Evolutionary conservation across 2,113 vertebrate genomes (phyloP), one percentile per base, ranked within the genome.

Genomic region (Xiphias gladius): DNA sequence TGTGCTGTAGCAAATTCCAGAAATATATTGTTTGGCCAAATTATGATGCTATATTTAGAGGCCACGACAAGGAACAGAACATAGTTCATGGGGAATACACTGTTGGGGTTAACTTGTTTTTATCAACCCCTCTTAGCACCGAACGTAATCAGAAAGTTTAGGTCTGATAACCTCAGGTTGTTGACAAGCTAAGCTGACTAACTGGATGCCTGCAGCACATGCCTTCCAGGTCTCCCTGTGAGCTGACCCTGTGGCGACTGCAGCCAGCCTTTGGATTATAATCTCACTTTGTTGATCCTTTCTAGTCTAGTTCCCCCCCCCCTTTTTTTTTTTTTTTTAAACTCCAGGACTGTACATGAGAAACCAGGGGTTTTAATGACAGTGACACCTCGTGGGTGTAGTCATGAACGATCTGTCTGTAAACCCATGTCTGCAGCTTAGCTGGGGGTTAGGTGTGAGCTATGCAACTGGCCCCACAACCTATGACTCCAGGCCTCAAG

Each of bases 211-310:
- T 74, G 75, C 54, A 50, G 80, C 46, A 71, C 73, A 86, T 9
- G 74, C 67, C 24, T 67, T 30, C 67, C 74, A 35, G 71, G 66
- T 79, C 76, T 52, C 75, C 73, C 71, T 67, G 24, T 50, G 79
- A 76, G 69, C 63, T 19, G 73, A 55, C 65, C 65, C 52, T 76
- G 77, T 83, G 83, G 63, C 54, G 57, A 81, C 84, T 79, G 46
- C 76, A 83, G 80, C 77, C 84, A 80, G 30, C 52, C 74, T 85
- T 79, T 78, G 80, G 87, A 90, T 91, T 91, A 87, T 48, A 71
- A 79, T 62, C 52, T 35, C 62, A 66, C 69, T 86, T 46, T 80
- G 62, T 61, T 55, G 79, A 71, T 87, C 73, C 82, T 73, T 67
- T 68, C 65, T 75, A 41, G 43, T 86, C 55, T 48, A 65, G 52